Evolutionary conservation across 2,888 invertebrate genomes (phyloP).

Genomic region (Leucozona laternaria): DNA sequence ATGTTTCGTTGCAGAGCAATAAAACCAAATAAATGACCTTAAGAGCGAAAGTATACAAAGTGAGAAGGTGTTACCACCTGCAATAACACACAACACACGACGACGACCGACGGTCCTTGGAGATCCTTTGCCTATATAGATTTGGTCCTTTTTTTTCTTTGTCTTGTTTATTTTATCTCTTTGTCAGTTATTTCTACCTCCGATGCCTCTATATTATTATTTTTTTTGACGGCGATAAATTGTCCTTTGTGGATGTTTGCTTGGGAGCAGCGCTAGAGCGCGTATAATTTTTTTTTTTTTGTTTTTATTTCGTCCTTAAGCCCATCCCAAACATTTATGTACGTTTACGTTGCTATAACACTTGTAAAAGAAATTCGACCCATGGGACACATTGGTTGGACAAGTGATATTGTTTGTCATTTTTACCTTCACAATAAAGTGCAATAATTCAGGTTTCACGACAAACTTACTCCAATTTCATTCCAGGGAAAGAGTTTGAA

Average conservation of each 20-base stretch:
- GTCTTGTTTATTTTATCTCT: slow-evolving; percentile 27
- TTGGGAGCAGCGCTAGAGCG: slow-evolving; percentile 8
- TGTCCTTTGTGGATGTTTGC: slow-evolving; percentile 54
- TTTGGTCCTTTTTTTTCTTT: not conserved
- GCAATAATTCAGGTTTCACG: slow-evolving; percentile 58
- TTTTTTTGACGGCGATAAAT: slow-evolving; percentile 65
- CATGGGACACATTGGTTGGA: slow-evolving; percentile 70
- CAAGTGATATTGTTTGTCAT: slow-evolving; percentile 70
- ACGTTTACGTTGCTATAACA: slow-evolving; percentile 27
- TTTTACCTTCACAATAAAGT: slow-evolving; percentile 70
- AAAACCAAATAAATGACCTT: slow-evolving; percentile 62
- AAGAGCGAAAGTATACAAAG: slow-evolving; percentile 3
- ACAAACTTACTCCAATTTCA: slow-evolving; percentile 61
- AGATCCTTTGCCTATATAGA: slow-evolving; percentile 30
- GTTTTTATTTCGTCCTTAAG: slow-evolving; percentile 6
- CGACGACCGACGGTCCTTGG: not conserved
- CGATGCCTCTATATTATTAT: slow-evolving; percentile 44
- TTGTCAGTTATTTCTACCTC: slow-evolving; percentile 1
- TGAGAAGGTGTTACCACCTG: slow-evolving; percentile 31
- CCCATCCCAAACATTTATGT: slow-evolving; percentile 36
- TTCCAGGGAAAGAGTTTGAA: slow-evolving; percentile 18
- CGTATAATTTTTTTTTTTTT: slow-evolving; percentile 18
- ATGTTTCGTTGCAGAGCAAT: slow-evolving; percentile 57
- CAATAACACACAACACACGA: not conserved
- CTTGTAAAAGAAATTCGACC: slow-evolving; percentile 59